These are phyloP conservation scores for Xylocampa areola DNA, from an alignment of 2,888 invertebrate genomes.

Conservation along the genomic window DNA sequence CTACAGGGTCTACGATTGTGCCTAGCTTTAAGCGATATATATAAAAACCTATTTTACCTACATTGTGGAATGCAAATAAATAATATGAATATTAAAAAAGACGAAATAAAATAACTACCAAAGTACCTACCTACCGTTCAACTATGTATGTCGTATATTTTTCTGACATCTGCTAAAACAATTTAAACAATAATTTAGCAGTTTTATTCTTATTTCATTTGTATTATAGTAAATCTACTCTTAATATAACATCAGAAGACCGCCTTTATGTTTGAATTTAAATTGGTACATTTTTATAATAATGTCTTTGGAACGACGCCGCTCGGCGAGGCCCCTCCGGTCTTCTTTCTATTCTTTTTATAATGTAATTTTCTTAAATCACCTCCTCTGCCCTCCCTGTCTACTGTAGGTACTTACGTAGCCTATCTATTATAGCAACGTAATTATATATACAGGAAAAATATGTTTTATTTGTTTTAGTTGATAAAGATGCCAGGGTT, in stretches of 20 bases:
- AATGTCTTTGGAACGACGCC: constrained; percentile 79
- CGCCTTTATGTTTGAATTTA: constrained; percentile 83
- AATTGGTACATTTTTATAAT: constrained; percentile 85
- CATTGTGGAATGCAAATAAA: too few species aligned
- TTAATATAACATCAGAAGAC: constrained; percentile 65
- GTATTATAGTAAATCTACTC: constrained; percentile 56
- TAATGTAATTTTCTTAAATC: constrained; percentile 88
- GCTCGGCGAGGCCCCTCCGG: constrained; percentile 73
- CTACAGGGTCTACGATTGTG: too few species aligned
- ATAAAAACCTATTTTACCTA: too few species aligned
- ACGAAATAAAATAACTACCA: too few species aligned
- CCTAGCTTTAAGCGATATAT: too few species aligned
- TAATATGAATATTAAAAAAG: too few species aligned
- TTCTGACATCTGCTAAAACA: not conserved
- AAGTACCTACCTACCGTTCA: too few species aligned
- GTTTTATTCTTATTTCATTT: constrained; percentile 24
- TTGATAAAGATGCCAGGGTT: constrained; percentile 3
- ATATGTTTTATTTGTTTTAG: constrained; percentile 19
- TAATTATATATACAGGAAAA: constrained; percentile 53
- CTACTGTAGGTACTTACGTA: constrained; percentile 65
- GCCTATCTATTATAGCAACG: constrained; percentile 53
- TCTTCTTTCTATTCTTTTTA: constrained; percentile 79
- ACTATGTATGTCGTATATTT: too few species aligned
- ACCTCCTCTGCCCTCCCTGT: constrained; percentile 75
- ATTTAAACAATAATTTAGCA: not conserved